Percentiles rank a stretch among this genome's conserved stretches.
These are phyloP conservation scores for Drosophila greeni DNA, from an alignment of 2,888 invertebrate genomes.

Conservation along the genomic window DNA sequence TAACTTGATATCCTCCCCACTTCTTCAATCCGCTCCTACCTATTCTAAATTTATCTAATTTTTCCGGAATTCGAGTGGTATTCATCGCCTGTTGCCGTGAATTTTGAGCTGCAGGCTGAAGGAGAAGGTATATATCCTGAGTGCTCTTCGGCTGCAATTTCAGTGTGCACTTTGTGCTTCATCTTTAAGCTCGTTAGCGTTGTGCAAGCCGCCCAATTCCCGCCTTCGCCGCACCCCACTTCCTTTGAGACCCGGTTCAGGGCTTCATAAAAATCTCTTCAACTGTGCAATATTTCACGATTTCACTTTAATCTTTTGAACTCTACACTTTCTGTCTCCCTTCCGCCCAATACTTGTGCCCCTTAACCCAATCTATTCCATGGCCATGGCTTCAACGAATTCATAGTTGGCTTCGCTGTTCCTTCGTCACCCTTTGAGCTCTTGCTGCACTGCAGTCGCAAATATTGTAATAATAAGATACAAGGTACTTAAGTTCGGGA, in stretches of 20 bases:
- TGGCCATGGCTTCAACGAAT: background rate
- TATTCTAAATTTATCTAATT: background rate
- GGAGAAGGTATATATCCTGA: background rate
- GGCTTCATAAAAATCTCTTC: conserved; percentile 73
- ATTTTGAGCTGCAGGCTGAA: background rate
- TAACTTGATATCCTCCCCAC: too few species aligned
- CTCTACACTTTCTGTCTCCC: conserved; percentile 3
- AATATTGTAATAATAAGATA: background rate
- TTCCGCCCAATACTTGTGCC: background rate
- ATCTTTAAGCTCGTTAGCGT: conserved; percentile 65
- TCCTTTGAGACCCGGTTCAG: conserved; percentile 54
- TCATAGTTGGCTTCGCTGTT: conserved; percentile 1
- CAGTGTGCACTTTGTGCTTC: conserved; percentile 46
- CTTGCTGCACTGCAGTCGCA: background rate
- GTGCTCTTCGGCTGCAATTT: conserved; percentile 33
- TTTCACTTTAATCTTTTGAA: conserved; percentile 65
- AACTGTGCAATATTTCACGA: conserved; percentile 70
- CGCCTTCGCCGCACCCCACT: background rate
- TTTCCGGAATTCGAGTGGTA: background rate
- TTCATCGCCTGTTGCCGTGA: background rate
- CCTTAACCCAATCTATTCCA: background rate
- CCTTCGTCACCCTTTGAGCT: conserved; percentile 1
- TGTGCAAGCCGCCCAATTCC: conserved; percentile 16
- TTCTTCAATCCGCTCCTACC: background rate
- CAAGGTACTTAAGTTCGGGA: background rate